Percentiles rank a stretch among this genome's conserved stretches.
Conservation (phyloP, 1,140 invertebrate species). For the Bicyclus anynana region DNA sequence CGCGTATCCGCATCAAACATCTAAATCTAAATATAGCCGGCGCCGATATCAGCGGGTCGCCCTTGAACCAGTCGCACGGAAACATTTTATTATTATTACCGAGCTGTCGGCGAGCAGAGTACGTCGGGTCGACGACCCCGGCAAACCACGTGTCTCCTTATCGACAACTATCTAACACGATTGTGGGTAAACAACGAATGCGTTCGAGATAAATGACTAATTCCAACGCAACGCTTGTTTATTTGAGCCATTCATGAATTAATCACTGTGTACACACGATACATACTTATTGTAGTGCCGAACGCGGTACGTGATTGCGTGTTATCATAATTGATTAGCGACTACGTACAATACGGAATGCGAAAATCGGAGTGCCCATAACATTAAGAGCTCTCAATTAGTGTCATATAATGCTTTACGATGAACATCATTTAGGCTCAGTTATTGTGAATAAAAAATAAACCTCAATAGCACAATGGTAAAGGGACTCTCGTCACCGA, state of each 20-base stretch:
- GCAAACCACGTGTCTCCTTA: conserved; percentile 76
- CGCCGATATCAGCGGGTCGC: conserved; percentile 76
- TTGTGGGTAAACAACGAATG: conserved; percentile 74
- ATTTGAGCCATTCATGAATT: conserved; percentile 68
- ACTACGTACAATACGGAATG: too few relatives aligned
- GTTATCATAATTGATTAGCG: too few relatives aligned
- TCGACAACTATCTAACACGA: conserved; percentile 77
- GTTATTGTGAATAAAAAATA: too few relatives aligned
- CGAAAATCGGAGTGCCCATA: too few relatives aligned
- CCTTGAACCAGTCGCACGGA: conserved; percentile 77
- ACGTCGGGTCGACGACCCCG: conserved; percentile 72
- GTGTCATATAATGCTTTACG: too few relatives aligned
- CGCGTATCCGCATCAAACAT: conserved; percentile 61
- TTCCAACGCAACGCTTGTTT: conserved; percentile 67
- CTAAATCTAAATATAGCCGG: conserved; percentile 77
- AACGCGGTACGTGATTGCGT: too few relatives aligned
- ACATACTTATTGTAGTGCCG: too few relatives aligned
- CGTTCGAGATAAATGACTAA: conserved; percentile 75
- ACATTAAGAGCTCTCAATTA: too few relatives aligned
- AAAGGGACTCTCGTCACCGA: too few relatives aligned
- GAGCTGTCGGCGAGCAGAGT: conserved; percentile 75
- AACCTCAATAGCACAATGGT: too few relatives aligned
- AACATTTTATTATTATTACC: conserved; percentile 78
- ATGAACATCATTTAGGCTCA: too few relatives aligned
- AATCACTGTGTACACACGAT: conserved; percentile 40